Percentiles rank a stretch among this genome's conserved stretches.
Conservation (phyloP, 2,113 vertebrate genomes). For the Montifringilla adamsi region DNA sequence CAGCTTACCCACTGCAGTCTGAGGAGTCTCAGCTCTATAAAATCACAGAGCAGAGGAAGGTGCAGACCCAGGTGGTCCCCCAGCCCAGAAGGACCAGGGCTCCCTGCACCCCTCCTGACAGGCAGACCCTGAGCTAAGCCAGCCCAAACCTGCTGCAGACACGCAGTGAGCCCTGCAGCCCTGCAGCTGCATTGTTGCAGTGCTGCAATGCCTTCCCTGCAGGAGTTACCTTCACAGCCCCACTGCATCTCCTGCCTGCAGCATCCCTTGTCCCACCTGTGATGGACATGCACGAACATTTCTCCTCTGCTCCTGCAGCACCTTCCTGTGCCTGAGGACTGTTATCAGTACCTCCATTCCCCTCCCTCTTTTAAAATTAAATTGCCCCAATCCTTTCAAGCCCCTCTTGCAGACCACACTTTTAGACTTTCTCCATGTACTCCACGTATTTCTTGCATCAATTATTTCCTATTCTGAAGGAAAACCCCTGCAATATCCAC, state of each 20-base stretch:
- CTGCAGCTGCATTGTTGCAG: background rate
- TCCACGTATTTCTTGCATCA: rapidly evolving
- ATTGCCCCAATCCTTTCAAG: background rate
- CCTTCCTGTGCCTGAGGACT: background rate
- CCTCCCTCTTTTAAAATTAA: background rate
- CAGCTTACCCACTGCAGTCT: background rate
- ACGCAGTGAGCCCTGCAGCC: background rate
- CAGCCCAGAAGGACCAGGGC: background rate
- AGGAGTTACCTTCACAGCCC: background rate
- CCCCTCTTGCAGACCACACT: background rate
- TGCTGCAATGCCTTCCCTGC: background rate
- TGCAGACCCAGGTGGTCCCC: background rate
- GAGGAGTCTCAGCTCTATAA: background rate
- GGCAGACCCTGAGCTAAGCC: background rate
- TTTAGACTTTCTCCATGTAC: background rate
- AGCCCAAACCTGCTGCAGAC: background rate
- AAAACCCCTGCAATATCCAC: background rate
- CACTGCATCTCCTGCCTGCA: background rate
- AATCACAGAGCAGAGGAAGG: background rate
- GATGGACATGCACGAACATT: background rate
- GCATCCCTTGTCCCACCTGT: background rate
- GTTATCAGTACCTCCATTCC: background rate
- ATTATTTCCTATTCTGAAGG: background rate
- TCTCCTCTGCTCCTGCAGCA: background rate
- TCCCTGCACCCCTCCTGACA: background rate